Base-by-base conservation (phyloP, 2,797 vertebrate genomes). In the Clarias fuscus region DNA sequence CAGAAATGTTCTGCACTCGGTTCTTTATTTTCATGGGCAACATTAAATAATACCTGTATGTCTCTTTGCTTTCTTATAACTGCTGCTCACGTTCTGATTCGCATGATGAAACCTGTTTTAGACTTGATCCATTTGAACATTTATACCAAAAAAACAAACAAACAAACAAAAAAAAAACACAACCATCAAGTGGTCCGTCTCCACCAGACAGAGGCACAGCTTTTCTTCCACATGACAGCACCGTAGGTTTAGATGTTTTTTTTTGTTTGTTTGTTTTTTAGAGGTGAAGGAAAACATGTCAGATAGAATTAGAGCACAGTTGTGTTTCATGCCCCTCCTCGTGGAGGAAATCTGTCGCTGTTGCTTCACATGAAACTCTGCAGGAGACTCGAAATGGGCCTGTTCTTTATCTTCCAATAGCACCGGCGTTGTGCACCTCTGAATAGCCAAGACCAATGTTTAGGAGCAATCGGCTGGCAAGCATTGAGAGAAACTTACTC, bases 331-430 rank as follows among this genome's bases (percentile, higher is more conserved):
- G 93, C 94, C 91, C 89, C 89, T 58, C 65, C 87, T 87, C 91
- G 90, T 18, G 62, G 88, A 91, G 93, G 92, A 94, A 94, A 93
- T 93, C 92, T 91, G 92, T 93, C 92, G 92, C 92, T 92, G 94
- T 92, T 92, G 92, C 93, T 93, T 90, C 73, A 92, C 92, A 92
- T 87, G 88, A 88, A 90, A 92, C 91, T 92, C 93, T 93, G 84
- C 93, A 88, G 89, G 83, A 92, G 87, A 86, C 90, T 94, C 93
- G 91, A 95, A 94, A 95, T 91, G 91, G 89, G 90, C 85, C 91
- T 90, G 85, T 72, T 89, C 93, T 95, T 95, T 94, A 95, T 95
- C 93, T 94, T 92, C 91, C 92, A 92, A 92, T 90, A 91, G 92
- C 91, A 91, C 86, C 87, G 84, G 87, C 59, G 70, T 80, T 76